Evolutionary conservation across 2,888 invertebrate species (phyloP).

Genomic region (Spilosoma lubricipeda): DNA sequence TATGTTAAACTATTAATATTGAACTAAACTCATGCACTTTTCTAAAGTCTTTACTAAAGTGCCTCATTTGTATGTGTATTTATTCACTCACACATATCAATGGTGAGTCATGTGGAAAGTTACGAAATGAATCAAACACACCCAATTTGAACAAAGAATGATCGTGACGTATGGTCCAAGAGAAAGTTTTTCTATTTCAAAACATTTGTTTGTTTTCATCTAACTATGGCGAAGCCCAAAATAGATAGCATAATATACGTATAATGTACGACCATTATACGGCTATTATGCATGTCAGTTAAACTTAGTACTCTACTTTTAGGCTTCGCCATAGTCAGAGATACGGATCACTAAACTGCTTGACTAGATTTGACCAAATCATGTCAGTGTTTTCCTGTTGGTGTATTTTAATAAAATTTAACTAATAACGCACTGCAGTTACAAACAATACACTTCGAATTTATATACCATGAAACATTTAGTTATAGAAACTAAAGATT

Average conservation of each 20-base stretch:
- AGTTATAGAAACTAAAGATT: not conserved
- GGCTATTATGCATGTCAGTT: too few relatives aligned
- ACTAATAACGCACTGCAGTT: not conserved
- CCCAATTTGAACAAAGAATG: constrained; percentile 52
- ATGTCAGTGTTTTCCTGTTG: not conserved
- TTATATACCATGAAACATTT: too few relatives aligned
- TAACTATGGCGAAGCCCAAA: not conserved
- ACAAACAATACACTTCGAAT: too few relatives aligned
- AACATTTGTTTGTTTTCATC: not conserved
- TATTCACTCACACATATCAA: constrained; percentile 1
- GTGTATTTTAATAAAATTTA: not conserved
- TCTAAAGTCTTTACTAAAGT: not conserved
- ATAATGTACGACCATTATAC: too few relatives aligned
- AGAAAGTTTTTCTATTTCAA: constrained; percentile 6
- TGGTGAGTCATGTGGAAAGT: constrained; percentile 15
- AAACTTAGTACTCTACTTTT: too few relatives aligned
- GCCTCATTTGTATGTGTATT: not conserved
- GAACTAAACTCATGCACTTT: too few relatives aligned
- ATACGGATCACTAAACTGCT: not conserved
- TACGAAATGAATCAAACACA: constrained; percentile 55
- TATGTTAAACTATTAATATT: too few relatives aligned
- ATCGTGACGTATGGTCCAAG: constrained; percentile 45
- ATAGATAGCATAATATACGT: not conserved
- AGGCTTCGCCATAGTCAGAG: too few relatives aligned
- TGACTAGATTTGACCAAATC: not conserved